These are phyloP conservation scores for Acomys russatus DNA, from an alignment of 2,797 vertebrate species.

Conservation along the genomic window DNA sequence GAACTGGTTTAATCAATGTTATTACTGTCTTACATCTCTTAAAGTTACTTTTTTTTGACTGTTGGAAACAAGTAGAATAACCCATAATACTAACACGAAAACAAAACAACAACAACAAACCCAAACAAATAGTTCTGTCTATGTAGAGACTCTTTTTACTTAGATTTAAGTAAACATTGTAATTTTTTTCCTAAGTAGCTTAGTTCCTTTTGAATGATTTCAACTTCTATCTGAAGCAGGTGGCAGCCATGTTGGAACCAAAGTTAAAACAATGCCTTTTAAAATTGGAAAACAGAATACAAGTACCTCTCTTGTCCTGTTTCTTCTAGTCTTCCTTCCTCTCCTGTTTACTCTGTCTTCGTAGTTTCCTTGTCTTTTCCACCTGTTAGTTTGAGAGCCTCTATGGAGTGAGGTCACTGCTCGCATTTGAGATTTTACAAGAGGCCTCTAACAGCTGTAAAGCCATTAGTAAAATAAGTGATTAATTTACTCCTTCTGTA, in stretches of 20 bases:
- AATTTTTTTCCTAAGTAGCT: slow-evolving; percentile 38
- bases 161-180: slow-evolving; percentile 37
- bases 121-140: slow-evolving; percentile 41
- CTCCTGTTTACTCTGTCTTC: slow-evolving; percentile 34
- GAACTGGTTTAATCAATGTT: background rate
- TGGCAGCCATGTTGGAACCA: slow-evolving; percentile 73
- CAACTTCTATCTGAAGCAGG: slow-evolving; percentile 30
- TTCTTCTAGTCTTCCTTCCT: slow-evolving; percentile 45
- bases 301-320: background rate
- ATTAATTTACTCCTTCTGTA: slow-evolving; percentile 49
- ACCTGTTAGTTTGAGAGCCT: slow-evolving; percentile 60
- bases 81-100: background rate
- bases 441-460: slow-evolving; percentile 47
- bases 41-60: background rate
- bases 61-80: slow-evolving; percentile 30
- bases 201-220: slow-evolving; percentile 62
- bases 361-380: slow-evolving; percentile 17
- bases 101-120: too few relatives aligned
- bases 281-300: slow-evolving; percentile 21
- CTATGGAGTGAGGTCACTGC: slow-evolving; percentile 70
- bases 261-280: slow-evolving; percentile 63
- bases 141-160: slow-evolving; percentile 35
- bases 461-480: slow-evolving; percentile 59
- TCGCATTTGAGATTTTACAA: slow-evolving; percentile 72
- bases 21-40: slow-evolving; percentile 6